Evolutionary conservation across 2,888 invertebrate species (phyloP), one percentile per base, ranked within the genome.

Genomic region (Orthosia cruda): DNA sequence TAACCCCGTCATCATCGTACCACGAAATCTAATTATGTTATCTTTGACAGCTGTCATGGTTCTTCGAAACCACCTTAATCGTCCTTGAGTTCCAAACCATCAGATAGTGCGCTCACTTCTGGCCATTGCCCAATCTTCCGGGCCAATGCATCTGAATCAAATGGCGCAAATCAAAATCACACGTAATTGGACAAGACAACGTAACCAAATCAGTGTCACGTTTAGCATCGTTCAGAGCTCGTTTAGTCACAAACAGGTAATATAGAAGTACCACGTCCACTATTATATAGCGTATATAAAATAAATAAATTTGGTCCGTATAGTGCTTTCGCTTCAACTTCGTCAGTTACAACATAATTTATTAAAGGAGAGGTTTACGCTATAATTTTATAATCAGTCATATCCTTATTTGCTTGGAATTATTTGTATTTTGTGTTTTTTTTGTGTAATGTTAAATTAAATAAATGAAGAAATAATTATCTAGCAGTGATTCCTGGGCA

Each of bases 161-260:
- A 77, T 81, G 84, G 67, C 71, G 74, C 85, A 76, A 70, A 86
- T 83, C 84, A 80, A 86, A 88, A 86, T 87, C 82, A 79, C 83
- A 79, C 83, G 74, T 89, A 89, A 89, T 89, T 90, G 89, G 89
- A 89, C 87, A 80, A 83, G 86, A 84, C 84, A 79, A 74, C 84
- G 81, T 79, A 84, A 81, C 83, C 82, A 84, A 88, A 86, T 88
- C 74, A 85, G 74, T 89, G 85, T 86, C 84, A 81, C 82, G 86
- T 84, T 82, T 81, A 66, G 75, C 73, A 82, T 69, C 72, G 68
- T 74, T 75, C 68, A 57, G 62, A 77, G 63, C 79, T 79, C 72
- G 80, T 80, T 81, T 71, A 68, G 62, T 79, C 67, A 71, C 70
- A 67, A 80, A 73, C 72, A 77, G 67, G 68, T 77, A 81, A 76